Base-by-base conservation (phyloP, 1,140 invertebrate genomes). In the Tetramorium parvispinum region DNA sequence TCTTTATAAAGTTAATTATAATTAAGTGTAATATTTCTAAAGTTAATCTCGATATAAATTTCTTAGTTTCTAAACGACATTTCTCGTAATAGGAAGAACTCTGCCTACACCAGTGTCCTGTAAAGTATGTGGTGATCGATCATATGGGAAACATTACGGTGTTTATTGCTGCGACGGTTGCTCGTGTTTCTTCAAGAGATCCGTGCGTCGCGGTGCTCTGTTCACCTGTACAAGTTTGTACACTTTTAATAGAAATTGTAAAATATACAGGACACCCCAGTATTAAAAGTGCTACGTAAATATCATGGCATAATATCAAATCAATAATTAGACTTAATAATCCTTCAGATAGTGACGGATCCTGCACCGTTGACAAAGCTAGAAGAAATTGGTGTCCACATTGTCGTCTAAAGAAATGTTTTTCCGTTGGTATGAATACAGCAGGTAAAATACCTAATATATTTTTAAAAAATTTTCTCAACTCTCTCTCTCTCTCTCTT, bases 111-210 rank as follows among this genome's bases (percentile, higher is more conserved):
- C 97, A 13, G 97, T 97, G 0, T 91, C 96, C 8, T 98, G 97
- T 93, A 95, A 96, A 88, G 98, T 98, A 59, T 98, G 98, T 91
- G 98, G 98, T 1, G 98, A 98, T 94, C 97, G 97, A 92, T 98
- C 97, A 18, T 98, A 97, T 89, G 98, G 98, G 0, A 98, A 98
- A 93, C 98, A 98, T 94, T 98, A 98, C 91, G 98, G 98, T 0
- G 97, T 98, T 10, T 97, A 96, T 93, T 98, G 98, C 92, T 98
- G 98, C 92, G 98, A 98, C 91, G 98, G 98, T 7, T 98, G 98
- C 93, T 98, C 97, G 55, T 98, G 98, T 91, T 98, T 98, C 93
- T 98, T 98, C 94, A 98, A 98, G 94, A 95, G 97, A 89, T 97
- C 97, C 79, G 96, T 98, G 18, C 94, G 98, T 63, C 96, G 96